These are phyloP conservation scores for Thunnus thynnus DNA, from an alignment of 2,113 vertebrate genomes.

Conservation along the genomic window DNA sequence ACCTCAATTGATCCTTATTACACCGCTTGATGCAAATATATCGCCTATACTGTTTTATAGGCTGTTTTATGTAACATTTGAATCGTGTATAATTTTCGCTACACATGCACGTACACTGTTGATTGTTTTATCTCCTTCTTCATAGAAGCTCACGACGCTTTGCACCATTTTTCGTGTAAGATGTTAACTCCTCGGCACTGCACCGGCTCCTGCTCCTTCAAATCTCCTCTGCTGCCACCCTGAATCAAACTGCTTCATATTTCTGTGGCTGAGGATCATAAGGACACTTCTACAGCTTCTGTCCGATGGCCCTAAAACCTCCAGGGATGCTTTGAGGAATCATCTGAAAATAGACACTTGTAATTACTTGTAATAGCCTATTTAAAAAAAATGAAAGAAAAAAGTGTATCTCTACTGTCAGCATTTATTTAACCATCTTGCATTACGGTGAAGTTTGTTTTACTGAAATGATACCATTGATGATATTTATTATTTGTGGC, in stretches of 20 bases:
- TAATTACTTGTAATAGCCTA: constrained; percentile 70
- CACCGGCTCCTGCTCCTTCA: constrained; percentile 95
- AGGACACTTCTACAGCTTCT: constrained; percentile 24
- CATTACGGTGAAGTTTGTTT: constrained; percentile 74
- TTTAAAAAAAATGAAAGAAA: constrained; percentile 24
- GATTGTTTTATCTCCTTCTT: constrained; percentile 78
- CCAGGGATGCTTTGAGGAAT: constrained; percentile 39
- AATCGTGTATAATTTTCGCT: no score
- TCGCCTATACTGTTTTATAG: no score
- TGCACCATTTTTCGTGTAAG: constrained; percentile 97
- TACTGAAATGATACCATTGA: constrained; percentile 77
- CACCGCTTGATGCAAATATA: background rate
- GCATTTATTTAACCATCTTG: constrained; percentile 74
- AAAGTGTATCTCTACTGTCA: constrained; percentile 59
- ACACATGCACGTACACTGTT: constrained; percentile 49
- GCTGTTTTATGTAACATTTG: no score
- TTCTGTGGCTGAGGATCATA: background rate
- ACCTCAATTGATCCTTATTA: background rate
- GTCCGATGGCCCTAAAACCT: background rate
- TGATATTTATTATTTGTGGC: constrained; percentile 89
- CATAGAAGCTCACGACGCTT: constrained; percentile 94
- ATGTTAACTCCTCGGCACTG: constrained; percentile 97
- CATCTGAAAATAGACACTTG: constrained; percentile 57
- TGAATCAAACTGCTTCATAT: constrained; percentile 67
- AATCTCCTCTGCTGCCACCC: constrained; percentile 92